These are phyloP conservation scores for Lineus longissimus DNA, from an alignment of 1,140 invertebrate genomes.

Conservation along the genomic window DNA sequence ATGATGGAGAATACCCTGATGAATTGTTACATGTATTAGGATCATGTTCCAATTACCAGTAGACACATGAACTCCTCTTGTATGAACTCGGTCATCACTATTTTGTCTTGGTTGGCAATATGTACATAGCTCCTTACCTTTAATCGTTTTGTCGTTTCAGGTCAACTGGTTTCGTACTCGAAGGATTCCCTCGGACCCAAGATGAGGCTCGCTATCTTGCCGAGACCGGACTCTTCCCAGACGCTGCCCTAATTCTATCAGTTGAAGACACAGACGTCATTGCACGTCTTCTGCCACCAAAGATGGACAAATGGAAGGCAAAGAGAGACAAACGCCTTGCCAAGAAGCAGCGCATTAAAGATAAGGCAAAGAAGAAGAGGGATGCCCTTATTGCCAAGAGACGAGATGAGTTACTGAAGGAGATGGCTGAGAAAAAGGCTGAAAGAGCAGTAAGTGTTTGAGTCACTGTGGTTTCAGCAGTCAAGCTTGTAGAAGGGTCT, in stretches of 20 bases:
- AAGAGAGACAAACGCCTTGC: constrained; percentile 44
- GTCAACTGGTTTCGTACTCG: constrained; percentile 52
- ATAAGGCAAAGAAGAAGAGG: constrained; percentile 46
- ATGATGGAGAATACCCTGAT: no score
- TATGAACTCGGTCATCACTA: no score
- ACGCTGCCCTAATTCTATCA: constrained; percentile 44
- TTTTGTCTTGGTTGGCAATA: neutral
- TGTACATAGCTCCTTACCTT: neutral
- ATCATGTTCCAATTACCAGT: no score
- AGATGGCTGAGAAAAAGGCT: constrained; percentile 34
- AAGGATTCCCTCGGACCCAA: constrained; percentile 50
- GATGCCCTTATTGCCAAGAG: constrained; percentile 37
- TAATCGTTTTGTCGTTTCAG: constrained; percentile 31
- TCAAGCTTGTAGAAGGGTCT: constrained; percentile 24
- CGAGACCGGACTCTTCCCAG: constrained; percentile 50
- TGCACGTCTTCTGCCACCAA: constrained; percentile 46
- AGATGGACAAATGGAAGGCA: constrained; percentile 48
- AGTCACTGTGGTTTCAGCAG: constrained; percentile 8
- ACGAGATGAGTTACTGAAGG: constrained; percentile 36
- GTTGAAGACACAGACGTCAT: constrained; percentile 48
- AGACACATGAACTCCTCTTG: no score
- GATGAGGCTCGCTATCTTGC: constrained; percentile 47
- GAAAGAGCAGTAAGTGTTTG: constrained; percentile 16
- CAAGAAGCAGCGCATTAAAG: constrained; percentile 42
- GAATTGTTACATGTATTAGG: no score